Evolutionary conservation across 2,888 invertebrate genomes (phyloP).

Genomic region (Nomada ruficornis): DNA sequence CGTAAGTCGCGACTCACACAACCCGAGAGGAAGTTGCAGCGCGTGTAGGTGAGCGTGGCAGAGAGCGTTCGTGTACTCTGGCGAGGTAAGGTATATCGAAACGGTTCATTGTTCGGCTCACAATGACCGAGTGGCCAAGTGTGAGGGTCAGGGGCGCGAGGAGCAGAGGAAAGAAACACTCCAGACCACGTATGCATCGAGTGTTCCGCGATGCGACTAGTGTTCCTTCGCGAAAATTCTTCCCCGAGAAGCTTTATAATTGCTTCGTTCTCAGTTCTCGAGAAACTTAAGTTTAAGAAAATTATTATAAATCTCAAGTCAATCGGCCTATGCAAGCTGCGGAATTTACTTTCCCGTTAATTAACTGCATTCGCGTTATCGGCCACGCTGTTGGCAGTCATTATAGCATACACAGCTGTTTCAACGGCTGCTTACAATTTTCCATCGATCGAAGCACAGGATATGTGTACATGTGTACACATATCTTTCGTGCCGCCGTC

Average conservation of each 20-base stretch:
- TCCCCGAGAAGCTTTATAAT: no score
- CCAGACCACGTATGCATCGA: slow-evolving; percentile 43
- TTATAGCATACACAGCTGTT: slow-evolving; percentile 26
- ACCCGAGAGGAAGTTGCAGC: slow-evolving; percentile 41
- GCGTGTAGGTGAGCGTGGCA: slow-evolving; percentile 19
- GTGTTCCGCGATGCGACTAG: background rate
- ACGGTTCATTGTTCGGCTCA: slow-evolving; percentile 71
- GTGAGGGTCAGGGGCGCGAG: slow-evolving; percentile 70
- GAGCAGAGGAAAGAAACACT: slow-evolving; percentile 49
- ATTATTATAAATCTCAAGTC: background rate
- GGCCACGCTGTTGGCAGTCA: background rate
- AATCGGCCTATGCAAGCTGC: background rate
- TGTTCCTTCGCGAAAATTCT: background rate
- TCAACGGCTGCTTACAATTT: slow-evolving; percentile 26
- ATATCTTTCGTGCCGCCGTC: slow-evolving; percentile 4
- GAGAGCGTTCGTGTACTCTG: slow-evolving; percentile 21
- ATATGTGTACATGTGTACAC: background rate
- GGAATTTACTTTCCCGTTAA: slow-evolving; percentile 33
- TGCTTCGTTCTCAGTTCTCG: no score
- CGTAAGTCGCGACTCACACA: slow-evolving; percentile 17
- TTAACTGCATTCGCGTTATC: slow-evolving; percentile 34
- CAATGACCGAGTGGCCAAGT: slow-evolving; percentile 75
- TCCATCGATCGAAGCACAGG: slow-evolving; percentile 31
- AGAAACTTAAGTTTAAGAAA: no score
- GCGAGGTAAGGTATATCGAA: slow-evolving; percentile 58